phyloP scores from a whole-genome alignment of 2,113 vertebrate species.

The Neogobius melanostomus region DNA sequence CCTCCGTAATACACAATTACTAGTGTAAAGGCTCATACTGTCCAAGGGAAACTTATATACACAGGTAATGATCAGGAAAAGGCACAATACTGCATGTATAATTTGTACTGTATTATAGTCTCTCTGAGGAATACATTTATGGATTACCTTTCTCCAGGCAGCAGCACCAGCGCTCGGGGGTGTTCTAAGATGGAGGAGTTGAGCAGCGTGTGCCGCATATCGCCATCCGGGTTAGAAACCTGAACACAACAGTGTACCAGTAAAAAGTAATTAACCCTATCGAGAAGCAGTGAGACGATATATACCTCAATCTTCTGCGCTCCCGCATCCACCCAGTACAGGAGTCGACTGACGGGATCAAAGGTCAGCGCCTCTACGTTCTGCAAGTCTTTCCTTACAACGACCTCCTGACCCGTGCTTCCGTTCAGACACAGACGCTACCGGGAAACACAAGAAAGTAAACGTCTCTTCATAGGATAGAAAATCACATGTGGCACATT shows the following conservation, averaged over 20 bases:
- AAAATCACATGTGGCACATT: background rate
- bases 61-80: background rate
- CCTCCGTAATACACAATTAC: background rate
- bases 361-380: conserved; percentile 95
- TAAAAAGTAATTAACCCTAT: background rate
- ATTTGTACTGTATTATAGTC: background rate
- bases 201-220: conserved; percentile 86
- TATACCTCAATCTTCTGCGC: conserved; percentile 94
- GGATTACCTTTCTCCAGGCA: conserved; percentile 87
- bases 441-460: conserved; percentile 1
- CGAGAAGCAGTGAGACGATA: background rate
- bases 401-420: conserved; percentile 90
- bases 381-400: conserved; percentile 86
- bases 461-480: background rate
- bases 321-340: conserved; percentile 97
- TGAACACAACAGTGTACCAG: conserved; percentile 44
- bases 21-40: background rate
- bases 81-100: background rate
- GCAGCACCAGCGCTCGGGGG: conserved; percentile 87
- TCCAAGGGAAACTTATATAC: background rate
- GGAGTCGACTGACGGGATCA: conserved; percentile 89
- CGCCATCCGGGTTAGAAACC: conserved; percentile 93
- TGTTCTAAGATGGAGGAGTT: conserved; percentile 91
- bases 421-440: conserved; percentile 96
- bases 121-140: background rate